Base-by-base conservation (phyloP, 1,140 invertebrate species). In the Spodoptera frugiperda region DNA sequence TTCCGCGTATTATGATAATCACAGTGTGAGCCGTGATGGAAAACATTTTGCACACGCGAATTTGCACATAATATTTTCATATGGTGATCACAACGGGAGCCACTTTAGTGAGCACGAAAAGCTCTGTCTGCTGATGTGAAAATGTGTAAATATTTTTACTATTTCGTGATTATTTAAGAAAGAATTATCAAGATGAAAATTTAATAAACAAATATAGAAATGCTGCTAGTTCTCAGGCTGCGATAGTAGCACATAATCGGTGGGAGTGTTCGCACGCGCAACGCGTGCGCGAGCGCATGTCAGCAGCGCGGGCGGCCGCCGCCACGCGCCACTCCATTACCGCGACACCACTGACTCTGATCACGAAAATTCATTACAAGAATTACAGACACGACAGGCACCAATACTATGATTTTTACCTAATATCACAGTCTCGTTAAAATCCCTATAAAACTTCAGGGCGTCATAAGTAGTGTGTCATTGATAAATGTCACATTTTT, bases 281-380 rank as follows among this genome's bases (percentile, higher is more conserved):
- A 30, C n/a, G 76, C 48, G 53, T 19, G 68, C 79, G 74, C 82
- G 74, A 78, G 68, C 83, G 79, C 87, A 82, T 79, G 84, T 80
- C 79, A 74, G 79, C 80, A 78, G 81, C 81, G 21, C 19, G 53
- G 55, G 44, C 71, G 80, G n/a, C 75, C 51, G 74, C n/a, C 78
- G 82, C 55, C 85, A 84, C 84, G 87, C 85, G 87, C 6, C 91
- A 90, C 90, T 89, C 91, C 86, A 90, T 92, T 91, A 92, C 91
- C 88, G 78, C 88, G 86, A 86, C 77, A 84, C 84, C 86, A 84
- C 87, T 55, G 44, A 49, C 71, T 63, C 73, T 67, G 65, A 78
- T 79, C 68, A 86, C 84, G 82, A 84, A 83, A 39, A 81, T 79
- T 82, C 80, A 83, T 83, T 57, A 81, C 46, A 67, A 82, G 89